Base-by-base conservation (phyloP, 2,888 invertebrate genomes). In the Temnothorax ravouxi region DNA sequence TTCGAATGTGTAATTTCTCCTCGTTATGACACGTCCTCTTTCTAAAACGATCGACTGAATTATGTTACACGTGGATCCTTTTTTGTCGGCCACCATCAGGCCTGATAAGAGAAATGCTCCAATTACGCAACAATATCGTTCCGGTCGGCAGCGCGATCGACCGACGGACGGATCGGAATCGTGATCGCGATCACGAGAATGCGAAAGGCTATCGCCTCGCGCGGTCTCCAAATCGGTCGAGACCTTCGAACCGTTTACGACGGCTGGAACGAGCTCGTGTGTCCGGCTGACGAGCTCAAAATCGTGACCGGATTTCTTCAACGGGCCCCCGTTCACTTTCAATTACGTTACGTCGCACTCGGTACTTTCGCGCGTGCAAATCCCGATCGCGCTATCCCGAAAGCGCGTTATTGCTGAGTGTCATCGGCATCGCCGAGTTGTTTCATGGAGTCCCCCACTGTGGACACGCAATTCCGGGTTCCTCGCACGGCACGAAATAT, bases 171-270 rank as follows among this genome's bases (percentile, higher is more conserved):
- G n/a, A 74, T 75, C 75, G 41, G 8, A n/a, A n/a, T n/a, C n/a
- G n/a, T n/a, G n/a, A 75, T 62, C 44, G 15, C 69, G 21, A 50
- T 76, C 47, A 64, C 84, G 69, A 81, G 84, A 82, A 59, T 75
- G 66, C 80, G 74, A 75, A 38, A n/a, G 6, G 9, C 21, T 66
- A 66, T 47, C 89, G 52, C 54, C 44, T 56, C 61, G 41, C 41
- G 56, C 11, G 52, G 61, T 81, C 86, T 81, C 77, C 84, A 90
- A 88, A 91, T 90, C 84, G 83, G 54, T 64, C 64, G 44, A 71
- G 86, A 86, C 84, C 84, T 87, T 91, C 88, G 61, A 21, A 29
- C 47, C 74, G 38, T 86, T 88, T 67, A 56, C 34, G 56, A 64
- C 69, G 44, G 38, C 18, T 34, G 59, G 25, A 56, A 75, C 54